These are phyloP conservation scores for Allobates femoralis DNA, from an alignment of 2,797 vertebrate species.

Conservation along the genomic window DNA sequence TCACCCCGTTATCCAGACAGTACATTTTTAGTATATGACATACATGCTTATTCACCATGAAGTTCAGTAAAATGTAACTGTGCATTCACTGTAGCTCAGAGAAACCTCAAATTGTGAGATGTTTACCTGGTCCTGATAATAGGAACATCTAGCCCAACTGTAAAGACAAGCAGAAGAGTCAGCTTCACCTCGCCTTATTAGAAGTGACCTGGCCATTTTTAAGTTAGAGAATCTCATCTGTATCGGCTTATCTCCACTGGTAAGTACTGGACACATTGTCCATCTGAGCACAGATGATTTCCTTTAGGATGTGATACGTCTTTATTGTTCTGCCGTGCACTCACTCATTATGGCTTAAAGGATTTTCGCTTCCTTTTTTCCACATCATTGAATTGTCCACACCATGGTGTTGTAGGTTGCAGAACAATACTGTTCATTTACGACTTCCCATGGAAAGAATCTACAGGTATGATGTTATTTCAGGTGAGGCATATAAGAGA, in stretches of 20 bases:
- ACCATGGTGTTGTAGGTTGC: not conserved
- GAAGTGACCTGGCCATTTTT: slow-evolving; percentile 28
- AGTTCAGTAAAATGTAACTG: not conserved
- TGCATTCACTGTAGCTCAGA: not conserved
- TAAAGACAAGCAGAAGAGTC: slow-evolving; percentile 8
- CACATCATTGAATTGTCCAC: not conserved
- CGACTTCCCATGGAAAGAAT: not conserved
- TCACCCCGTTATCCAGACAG: too few relatives aligned
- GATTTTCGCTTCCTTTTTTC: slow-evolving; percentile 12
- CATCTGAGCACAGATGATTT: slow-evolving; percentile 15
- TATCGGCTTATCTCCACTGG: not conserved
- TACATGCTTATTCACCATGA: not conserved
- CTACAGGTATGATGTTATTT: not conserved
- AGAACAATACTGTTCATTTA: slow-evolving; percentile 7
- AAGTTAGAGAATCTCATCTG: slow-evolving; percentile 16
- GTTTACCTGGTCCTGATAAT: not conserved
- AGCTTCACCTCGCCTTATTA: not conserved
- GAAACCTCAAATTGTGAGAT: not conserved
- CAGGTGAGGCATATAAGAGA: not conserved
- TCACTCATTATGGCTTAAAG: slow-evolving; percentile 23
- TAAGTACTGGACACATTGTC: slow-evolving; percentile 24
- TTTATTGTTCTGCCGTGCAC: slow-evolving; percentile 23
- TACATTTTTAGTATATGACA: not conserved
- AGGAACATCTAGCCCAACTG: not conserved
- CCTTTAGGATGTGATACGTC: not conserved